A percentile compares a stretch with the other conserved stretches of the same genome.
Evolutionary conservation across 2,888 invertebrate species (phyloP).

Genomic region (Philereme vetulata): DNA sequence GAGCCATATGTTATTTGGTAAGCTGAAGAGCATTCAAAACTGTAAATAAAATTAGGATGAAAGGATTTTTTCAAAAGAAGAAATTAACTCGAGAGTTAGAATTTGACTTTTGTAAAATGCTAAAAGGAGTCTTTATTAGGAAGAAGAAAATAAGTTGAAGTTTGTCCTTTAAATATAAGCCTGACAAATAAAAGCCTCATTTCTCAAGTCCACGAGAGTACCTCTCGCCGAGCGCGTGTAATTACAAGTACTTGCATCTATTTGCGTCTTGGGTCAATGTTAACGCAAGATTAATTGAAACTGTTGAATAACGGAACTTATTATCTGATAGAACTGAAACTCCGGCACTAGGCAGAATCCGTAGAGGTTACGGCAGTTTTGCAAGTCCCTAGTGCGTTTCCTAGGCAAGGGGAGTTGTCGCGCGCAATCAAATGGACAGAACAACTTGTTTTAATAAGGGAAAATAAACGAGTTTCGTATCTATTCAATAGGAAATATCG

Average conservation of each 20-base stretch:
- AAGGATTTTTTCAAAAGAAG: too few relatives aligned
- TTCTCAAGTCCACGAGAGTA: constrained; percentile 27
- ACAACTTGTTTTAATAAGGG: not conserved
- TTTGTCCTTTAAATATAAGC: not conserved
- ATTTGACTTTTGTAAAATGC: not conserved
- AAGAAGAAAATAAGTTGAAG: not conserved
- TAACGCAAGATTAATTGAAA: constrained; percentile 62
- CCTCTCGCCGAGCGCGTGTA: constrained; percentile 34
- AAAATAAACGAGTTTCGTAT: not conserved
- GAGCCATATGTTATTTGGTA: too few relatives aligned
- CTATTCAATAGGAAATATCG: not conserved
- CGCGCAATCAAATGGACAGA: too few relatives aligned
- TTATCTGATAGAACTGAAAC: constrained; percentile 14
- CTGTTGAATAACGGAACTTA: constrained; percentile 44
- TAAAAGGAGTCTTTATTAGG: not conserved
- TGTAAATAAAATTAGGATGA: too few relatives aligned
- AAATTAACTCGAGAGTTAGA: not conserved
- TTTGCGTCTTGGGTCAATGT: constrained; percentile 68
- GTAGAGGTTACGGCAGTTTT: too few relatives aligned
- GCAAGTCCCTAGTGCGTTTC: too few relatives aligned
- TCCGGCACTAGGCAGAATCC: not conserved
- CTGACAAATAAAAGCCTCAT: constrained; percentile 22
- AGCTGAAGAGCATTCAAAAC: too few relatives aligned
- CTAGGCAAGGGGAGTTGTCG: too few relatives aligned
- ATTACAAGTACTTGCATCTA: constrained; percentile 50